Base-by-base conservation (phyloP, 2,888 invertebrate species). In the Drosophila infuscata region DNA sequence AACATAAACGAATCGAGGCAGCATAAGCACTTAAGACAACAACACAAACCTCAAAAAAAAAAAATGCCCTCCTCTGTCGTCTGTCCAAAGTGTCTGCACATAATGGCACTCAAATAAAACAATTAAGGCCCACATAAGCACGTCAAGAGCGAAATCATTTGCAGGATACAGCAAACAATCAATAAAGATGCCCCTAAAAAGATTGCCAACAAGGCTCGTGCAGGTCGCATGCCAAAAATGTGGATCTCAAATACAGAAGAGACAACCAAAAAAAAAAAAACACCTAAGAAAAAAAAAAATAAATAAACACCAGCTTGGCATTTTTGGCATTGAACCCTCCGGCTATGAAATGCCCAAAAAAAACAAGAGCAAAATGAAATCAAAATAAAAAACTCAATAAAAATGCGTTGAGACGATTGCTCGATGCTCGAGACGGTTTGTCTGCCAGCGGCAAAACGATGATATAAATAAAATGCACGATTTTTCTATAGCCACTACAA, bases 191-290 rank as follows among this genome's bases (percentile, higher is more conserved):
- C 82, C 69, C 81, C 83, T 56, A 59, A 59, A 85, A 74, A 77
- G 86, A 89, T 89, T 84, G 85, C 88, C 87, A 89, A 71, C 77
- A 79, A 88, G 88, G 83, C 91, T 89, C 89, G 91, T 91, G 91
- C 91, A 88, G 81, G 83, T 86, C 91, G 91, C 91, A 91, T 91
- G 91, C 83, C 91, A 87, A 89, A 91, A 91, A 77, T 79, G 72
- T 80, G 73, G 68, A 20, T 17, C 9, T 5, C n/a, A 54, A 72
- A 48, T 17, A 53, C 46, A 25, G 2, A 60, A 58, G 8, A 52
- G 7, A 38, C 29, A 66, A 49, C 49, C 5, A 11, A 51, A 58
- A 33, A 54, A 25, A 25, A 25, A 25, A 25, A 25, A 25, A 36
- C 32, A 54, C 49, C 58, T 48, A 70, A 68, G 36, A 46, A 15